Evolutionary conservation across 2,113 vertebrate species (phyloP).

Genomic region (Mustela lutreola): DNA sequence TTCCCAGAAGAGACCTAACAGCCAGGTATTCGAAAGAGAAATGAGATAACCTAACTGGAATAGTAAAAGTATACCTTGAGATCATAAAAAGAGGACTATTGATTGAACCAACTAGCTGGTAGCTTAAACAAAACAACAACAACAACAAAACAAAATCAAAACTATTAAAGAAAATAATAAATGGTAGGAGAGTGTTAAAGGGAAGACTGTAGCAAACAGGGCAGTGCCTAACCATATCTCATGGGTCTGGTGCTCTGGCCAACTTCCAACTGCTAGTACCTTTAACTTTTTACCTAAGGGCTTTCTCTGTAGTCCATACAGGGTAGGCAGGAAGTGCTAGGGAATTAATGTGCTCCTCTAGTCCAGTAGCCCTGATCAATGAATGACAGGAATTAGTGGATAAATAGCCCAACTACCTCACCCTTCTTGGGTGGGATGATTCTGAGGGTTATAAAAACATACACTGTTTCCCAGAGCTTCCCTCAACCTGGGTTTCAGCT

Average conservation of each 20-base stretch:
- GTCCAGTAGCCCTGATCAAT: neutral
- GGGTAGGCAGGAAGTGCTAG: neutral
- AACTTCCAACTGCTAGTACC: neutral
- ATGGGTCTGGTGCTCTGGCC: neutral
- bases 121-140: neutral
- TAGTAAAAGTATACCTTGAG: slow-evolving; percentile 47
- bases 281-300: neutral
- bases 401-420: neutral
- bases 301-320: neutral
- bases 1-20: slow-evolving; percentile 27
- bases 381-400: neutral
- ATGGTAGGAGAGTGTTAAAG: neutral
- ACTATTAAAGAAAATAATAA: neutral
- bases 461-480: neutral
- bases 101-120: neutral
- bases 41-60: neutral
- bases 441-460: neutral
- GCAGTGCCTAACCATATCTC: neutral
- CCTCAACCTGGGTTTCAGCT: neutral
- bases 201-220: neutral
- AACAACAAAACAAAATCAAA: neutral
- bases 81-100: neutral
- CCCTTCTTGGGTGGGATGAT: neutral
- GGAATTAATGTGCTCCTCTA: neutral
- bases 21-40: slow-evolving; percentile 46